Conservation (phyloP, 2,888 invertebrate genomes). For the Steinernema scapterisci region DNA sequence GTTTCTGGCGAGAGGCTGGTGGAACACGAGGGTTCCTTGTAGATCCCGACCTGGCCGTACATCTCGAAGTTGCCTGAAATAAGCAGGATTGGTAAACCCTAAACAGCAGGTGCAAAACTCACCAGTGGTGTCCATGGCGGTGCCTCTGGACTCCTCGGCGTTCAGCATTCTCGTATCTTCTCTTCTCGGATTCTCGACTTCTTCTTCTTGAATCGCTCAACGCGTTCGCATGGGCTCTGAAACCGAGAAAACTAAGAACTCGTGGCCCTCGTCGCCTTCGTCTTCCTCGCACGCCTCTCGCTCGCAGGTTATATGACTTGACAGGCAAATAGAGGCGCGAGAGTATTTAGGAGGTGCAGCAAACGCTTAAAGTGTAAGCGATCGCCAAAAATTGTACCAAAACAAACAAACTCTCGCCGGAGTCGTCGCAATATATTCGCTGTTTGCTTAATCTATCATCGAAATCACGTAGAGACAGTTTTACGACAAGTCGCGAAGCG, state of each 20-base stretch:
- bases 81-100: not conserved
- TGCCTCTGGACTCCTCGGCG: not conserved
- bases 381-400: conserved; percentile 33
- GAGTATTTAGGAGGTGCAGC: conserved; percentile 2
- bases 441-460: conserved; percentile 33
- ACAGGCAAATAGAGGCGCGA: conserved; percentile 22
- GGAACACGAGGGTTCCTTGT: conserved; percentile 16
- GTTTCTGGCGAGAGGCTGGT: not conserved
- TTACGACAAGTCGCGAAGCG: conserved; percentile 24
- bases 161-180: not conserved
- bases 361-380: conserved; percentile 28
- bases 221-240: conserved; percentile 4
- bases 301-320: not conserved
- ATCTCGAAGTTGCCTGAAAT: not conserved
- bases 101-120: not conserved
- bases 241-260: not conserved
- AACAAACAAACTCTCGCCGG: conserved; percentile 28
- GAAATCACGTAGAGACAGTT: conserved; percentile 32
- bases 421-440: conserved; percentile 25
- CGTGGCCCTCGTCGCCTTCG: not conserved
- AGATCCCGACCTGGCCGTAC: not conserved
- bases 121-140: not conserved
- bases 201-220: not conserved
- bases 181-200: too few species aligned
- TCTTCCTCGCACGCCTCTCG: conserved; percentile 5